Percentiles rank a stretch among this genome's conserved stretches.
Evolutionary conservation across 2,888 invertebrate species (phyloP).

Genomic region (Caenorhabditis afra): DNA sequence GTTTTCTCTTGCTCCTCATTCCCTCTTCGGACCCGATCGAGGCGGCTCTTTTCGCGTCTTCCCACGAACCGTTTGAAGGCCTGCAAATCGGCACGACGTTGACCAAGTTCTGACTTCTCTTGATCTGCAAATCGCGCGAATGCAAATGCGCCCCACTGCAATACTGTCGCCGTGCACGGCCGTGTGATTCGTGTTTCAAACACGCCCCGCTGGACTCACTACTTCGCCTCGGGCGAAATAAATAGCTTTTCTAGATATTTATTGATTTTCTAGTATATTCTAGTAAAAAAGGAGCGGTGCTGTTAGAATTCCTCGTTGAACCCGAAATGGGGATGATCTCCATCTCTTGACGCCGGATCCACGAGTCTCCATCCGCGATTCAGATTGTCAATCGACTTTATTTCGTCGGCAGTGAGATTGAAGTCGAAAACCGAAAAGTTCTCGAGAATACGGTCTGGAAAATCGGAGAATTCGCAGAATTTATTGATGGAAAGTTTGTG

Average conservation of each 20-base stretch:
- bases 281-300: too few species aligned
- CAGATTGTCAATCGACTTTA: conserved; percentile 70
- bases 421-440: conserved; percentile 81
- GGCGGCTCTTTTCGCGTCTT: conserved; percentile 49
- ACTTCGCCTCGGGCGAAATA: too few species aligned
- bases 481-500: conserved; percentile 9
- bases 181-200: too few species aligned
- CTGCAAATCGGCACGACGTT: conserved; percentile 49
- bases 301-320: conserved; percentile 66
- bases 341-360: conserved; percentile 61
- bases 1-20: conserved; percentile 49
- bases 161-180: too few species aligned
- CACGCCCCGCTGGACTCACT: too few species aligned
- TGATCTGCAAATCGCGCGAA: too few species aligned
- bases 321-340: conserved; percentile 68
- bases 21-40: conserved; percentile 44
- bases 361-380: conserved; percentile 68
- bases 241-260: too few species aligned
- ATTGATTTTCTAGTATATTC: too few species aligned
- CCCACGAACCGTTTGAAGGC: conserved; percentile 57
- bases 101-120: conserved; percentile 38
- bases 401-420: conserved; percentile 77
- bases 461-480: background rate
- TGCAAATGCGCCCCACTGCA: too few species aligned
- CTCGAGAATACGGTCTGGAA: conserved; percentile 71